Base-by-base conservation (phyloP, 2,113 vertebrate genomes). In the Dermatemys mawii region DNA sequence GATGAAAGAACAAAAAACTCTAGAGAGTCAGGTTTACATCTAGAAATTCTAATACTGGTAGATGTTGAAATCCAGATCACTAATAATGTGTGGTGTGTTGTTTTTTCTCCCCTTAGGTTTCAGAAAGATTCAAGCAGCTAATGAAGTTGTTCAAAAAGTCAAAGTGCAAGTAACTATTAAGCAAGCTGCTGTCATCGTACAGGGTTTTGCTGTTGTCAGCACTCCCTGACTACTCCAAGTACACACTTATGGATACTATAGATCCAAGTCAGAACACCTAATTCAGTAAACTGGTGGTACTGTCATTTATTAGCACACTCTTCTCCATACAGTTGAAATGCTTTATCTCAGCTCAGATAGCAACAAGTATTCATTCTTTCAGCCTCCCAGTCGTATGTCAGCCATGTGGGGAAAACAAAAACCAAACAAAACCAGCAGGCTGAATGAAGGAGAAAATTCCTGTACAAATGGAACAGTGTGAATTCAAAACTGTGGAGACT, bases 61-160 rank as follows among this genome's bases (percentile, higher is more conserved):
- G 19, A 9, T 80, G 8, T 5, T 86, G 24, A 92, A 63, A 53
- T 89, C 5, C 22, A 83, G 46, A 57, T 6, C 41, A 11, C 90
- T 87, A 89, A 96, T 82, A 32, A 16, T 78, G 0, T 19, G 2
- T 50, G 6, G 11, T 63, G 35, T 38, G 57, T 27, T 93, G 95
- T 95, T 89, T 55, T 84, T n/a, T 88, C 93, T 82, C 97, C 86
- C 32, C 1, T 57, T 95, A 99, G 99, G 98, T 99, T 93, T 99
- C 99, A 93, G 98, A 99, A 96, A 98, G 99, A 93, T 99, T 99
- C 95, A 96, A 98, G 93, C 99, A 99, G 85, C 98, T 99, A 92
- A 98, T 99, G 99, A 99, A 99, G 97, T 98, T 99, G 81, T 99
- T 99, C 97, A 99, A 99, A 98, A 99, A 99, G 98, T 98, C 98